Evolutionary conservation across 2,797 vertebrate genomes (phyloP), one percentile per base, ranked within the genome.

Genomic region (Paratrypauchen microcephalus): DNA sequence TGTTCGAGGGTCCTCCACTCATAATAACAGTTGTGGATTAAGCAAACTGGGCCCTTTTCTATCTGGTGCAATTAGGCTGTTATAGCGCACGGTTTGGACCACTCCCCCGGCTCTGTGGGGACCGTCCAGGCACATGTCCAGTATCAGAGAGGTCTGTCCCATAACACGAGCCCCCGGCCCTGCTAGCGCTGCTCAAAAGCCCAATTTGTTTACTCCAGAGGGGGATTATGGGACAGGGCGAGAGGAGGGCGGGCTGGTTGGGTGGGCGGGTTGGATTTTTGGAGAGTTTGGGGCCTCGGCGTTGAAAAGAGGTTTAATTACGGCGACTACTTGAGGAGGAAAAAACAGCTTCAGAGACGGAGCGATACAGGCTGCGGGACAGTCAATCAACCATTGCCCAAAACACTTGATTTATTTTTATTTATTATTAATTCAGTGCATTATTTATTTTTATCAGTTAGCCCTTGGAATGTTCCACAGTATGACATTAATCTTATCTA

Each of bases 171-270:
- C 82, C 85, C 77, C 55, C 75, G 82, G 78, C 86, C 85, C 87
- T 83, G 86, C 83, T 86, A 87, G 84, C 83, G 70, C 85, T 79
- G 88, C 59, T 90, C 79, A 92, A 92, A 92, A 86, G 77, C 86
- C 89, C 88, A 93, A 92, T 93, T 92, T 93, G 90, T 92, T 92
- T 89, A 89, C 89, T 92, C 88, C 86, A 90, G 78, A 83, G 83
- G 85, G 85, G 88, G 89, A 93, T 92, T 91, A 92, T 63, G 76
- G 76, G 76, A 55, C 60, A 58, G 66, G 65, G 79, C 32, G 28
- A 28, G 28, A 57, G 67, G 61, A 77, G 72, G 45, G 15, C 74
- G 26, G 56, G 57, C 32, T 47, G 63, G 68, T 61, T 36, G 7
- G 28, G 7, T 9, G 7, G 30, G 30, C 1, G 30, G 30, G 41